A percentile compares a stretch with the other conserved stretches of the same genome.
phyloP scores from a whole-genome alignment of 1,140 invertebrate species.

The Apolygus lucorum region DNA sequence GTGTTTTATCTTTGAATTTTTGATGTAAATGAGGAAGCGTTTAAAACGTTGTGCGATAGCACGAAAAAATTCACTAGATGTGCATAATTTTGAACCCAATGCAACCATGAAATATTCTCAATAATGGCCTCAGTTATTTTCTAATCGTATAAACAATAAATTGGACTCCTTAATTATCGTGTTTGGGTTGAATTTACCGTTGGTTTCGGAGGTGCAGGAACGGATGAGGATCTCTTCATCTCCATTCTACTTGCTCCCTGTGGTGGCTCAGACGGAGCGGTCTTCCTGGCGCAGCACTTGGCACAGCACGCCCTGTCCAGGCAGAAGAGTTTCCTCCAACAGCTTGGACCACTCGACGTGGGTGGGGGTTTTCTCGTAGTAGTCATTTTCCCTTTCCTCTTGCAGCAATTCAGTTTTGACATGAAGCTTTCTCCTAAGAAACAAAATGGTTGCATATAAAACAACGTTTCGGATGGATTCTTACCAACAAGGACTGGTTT shows the following conservation, averaged over 20 bases:
- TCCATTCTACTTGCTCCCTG: conserved; percentile 4
- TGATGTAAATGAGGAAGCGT: too few relatives aligned
- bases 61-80: too few relatives aligned
- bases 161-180: conserved; percentile 4
- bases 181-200: not conserved
- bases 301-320: conserved; percentile 27
- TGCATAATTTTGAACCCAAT: not conserved
- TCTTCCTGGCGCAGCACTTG: conserved; percentile 13
- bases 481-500: too few relatives aligned
- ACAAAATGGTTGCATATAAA: too few relatives aligned
- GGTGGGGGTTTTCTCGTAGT: not conserved
- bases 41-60: too few relatives aligned
- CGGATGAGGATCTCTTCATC: conserved; percentile 11
- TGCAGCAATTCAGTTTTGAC: conserved; percentile 28
- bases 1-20: too few relatives aligned
- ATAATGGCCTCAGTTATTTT: not conserved
- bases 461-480: too few relatives aligned
- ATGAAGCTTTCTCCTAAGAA: conserved; percentile 1
- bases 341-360: not conserved
- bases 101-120: not conserved
- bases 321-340: conserved; percentile 24
- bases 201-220: conserved; percentile 10
- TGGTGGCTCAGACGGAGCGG: not conserved
- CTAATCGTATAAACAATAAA: not conserved
- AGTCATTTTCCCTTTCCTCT: conserved; percentile 6